Base-by-base conservation (phyloP, 2,797 vertebrate genomes). In the Benthosema pterotum region DNA sequence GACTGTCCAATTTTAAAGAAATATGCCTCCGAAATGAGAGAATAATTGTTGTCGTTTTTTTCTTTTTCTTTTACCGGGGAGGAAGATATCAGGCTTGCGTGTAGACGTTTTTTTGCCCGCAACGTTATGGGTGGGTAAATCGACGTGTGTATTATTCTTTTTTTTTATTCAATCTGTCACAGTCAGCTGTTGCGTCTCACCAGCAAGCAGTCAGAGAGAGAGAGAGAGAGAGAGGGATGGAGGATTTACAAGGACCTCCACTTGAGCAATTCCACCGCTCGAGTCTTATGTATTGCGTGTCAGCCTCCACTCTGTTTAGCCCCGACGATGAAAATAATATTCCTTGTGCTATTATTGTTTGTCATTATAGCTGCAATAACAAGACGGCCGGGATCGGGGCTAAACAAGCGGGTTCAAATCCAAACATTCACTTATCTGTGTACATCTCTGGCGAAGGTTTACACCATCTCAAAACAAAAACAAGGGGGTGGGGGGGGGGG, bases 381-480 rank as follows among this genome's bases (percentile, higher is more conserved):
- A 93, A n/a, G 85, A 88, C 77, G 66, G 66, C 66, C 53, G 28
- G 61, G 77, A 83, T 82, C n/a, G n/a, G n/a, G 84, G 84, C 88
- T 91, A 91, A 92, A 91, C 88, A 90, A 84, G 84, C 75, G 69
- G 77, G 68, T n/a, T n/a, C n/a, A n/a, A 86, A 87, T 89, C 86
- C 87, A 91, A 92, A 91, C 88, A 90, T 76, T 75, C 79, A 66
- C 78, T 83, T 86, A 90, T 91, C 87, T 93, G 90, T 93, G 91
- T 93, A 93, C 89, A 85, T 92, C 88, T 89, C 71, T 52, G 3
- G 69, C 86, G 82, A 87, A 85, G 49, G 90, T 93, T 93, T 93
- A 93, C 85, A 88, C 75, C 78, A 80, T 80, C 78, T 80, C 86
- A 89, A 92, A 91, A 92, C 90, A 93, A 89, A 91, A 92, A 90